phyloP scores from a whole-genome alignment of 2,113 vertebrate genomes.

The Serinus canaria region DNA sequence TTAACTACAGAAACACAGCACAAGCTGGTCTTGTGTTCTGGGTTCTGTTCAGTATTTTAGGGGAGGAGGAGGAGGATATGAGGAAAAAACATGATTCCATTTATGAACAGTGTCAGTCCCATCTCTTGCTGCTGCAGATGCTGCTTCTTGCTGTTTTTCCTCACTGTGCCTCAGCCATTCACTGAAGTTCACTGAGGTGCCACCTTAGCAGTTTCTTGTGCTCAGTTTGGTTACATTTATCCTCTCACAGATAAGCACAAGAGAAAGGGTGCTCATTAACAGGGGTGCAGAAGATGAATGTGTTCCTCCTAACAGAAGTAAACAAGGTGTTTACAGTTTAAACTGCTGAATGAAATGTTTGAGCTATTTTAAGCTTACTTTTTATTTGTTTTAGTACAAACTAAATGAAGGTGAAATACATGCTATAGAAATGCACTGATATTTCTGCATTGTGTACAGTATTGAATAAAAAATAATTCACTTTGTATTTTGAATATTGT shows the following conservation, averaged over 20 bases:
- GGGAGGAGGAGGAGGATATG: background rate
- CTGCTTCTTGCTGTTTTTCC: constrained; percentile 36
- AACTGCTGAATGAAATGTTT: constrained; percentile 77
- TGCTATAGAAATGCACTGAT: constrained; percentile 92
- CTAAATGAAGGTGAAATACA: constrained; percentile 90
- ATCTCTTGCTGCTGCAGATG: constrained; percentile 41
- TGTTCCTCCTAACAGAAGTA: constrained; percentile 68
- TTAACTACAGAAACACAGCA: constrained; percentile 60
- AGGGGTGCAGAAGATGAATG: constrained; percentile 55
- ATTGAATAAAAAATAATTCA: constrained; percentile 89
- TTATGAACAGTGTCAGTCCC: constrained; percentile 53
- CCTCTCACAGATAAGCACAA: constrained; percentile 58
- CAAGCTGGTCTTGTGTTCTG: constrained; percentile 79
- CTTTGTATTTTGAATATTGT: constrained; percentile 86
- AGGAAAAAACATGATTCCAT: constrained; percentile 31
- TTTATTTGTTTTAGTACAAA: constrained; percentile 81
- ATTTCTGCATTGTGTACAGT: constrained; percentile 87
- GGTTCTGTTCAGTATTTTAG: constrained; percentile 76
- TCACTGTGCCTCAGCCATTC: constrained; percentile 8
- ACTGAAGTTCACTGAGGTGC: background rate
- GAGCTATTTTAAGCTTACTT: constrained; percentile 87
- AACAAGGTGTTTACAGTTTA: constrained; percentile 88
- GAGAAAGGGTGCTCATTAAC: constrained; percentile 75
- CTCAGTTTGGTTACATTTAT: constrained; percentile 31
- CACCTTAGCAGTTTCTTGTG: constrained; percentile 30